These are phyloP conservation scores for Caenorhabditis afra DNA, from an alignment of 2,888 invertebrate genomes.

Conservation along the genomic window DNA sequence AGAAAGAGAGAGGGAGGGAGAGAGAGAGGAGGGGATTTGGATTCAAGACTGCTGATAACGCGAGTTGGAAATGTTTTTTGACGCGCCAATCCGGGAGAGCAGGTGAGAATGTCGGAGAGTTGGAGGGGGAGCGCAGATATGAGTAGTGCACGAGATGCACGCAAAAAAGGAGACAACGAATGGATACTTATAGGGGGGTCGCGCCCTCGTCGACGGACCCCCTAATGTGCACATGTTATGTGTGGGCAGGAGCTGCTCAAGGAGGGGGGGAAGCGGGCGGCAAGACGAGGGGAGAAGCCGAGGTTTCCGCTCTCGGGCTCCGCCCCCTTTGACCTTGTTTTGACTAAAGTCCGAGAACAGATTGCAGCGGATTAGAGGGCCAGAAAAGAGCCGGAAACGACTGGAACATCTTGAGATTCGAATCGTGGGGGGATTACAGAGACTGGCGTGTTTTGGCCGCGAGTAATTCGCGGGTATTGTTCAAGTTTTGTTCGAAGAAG, in stretches of 20 bases:
- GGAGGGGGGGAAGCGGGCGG: not conserved
- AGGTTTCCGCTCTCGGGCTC: slow-evolving; percentile 33
- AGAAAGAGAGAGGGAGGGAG: slow-evolving; percentile 16
- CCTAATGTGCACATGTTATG: slow-evolving; percentile 55
- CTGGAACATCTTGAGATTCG: not conserved
- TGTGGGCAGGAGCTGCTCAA: slow-evolving; percentile 18
- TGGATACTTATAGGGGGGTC: slow-evolving; percentile 53
- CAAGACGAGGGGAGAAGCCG: slow-evolving; percentile 41
- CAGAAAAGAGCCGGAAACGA: not conserved
- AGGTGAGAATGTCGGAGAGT: slow-evolving; percentile 37
- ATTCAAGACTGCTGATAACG: not conserved
- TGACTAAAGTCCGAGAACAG: slow-evolving; percentile 5
- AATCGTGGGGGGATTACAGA: not conserved
- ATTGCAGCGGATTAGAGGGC: not conserved
- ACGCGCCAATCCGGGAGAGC: slow-evolving; percentile 1
- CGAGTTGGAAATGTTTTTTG: slow-evolving; percentile 9
- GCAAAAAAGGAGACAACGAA: slow-evolving; percentile 43
- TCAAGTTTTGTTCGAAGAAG: not conserved
- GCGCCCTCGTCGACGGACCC: not conserved
- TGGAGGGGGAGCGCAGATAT: slow-evolving; percentile 20
- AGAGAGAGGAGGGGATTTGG: slow-evolving; percentile 2
- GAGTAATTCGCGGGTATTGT: not conserved
- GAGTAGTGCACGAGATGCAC: slow-evolving; percentile 29
- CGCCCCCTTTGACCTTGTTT: slow-evolving; percentile 55
- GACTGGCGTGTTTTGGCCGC: not conserved